Conservation (phyloP, 2,888 invertebrate species). For the Agrilus cyanescens region DNA sequence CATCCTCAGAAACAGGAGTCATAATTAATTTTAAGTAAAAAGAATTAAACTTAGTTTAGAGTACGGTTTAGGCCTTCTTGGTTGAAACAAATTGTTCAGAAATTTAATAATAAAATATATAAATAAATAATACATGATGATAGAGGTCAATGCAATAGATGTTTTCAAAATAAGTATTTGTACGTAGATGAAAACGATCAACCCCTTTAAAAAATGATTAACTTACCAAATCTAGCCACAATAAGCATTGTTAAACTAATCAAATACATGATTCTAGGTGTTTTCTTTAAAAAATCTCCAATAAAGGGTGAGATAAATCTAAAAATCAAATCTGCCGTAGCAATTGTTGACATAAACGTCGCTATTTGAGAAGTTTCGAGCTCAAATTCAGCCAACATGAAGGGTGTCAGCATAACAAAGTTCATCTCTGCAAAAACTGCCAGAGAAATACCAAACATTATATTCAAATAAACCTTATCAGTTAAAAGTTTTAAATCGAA, state of each 20-base stretch:
- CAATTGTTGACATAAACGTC: constrained; percentile 49
- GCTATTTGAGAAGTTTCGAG: constrained; percentile 48
- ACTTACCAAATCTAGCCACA: constrained; percentile 51
- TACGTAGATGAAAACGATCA: too few species aligned
- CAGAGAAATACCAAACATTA: constrained; percentile 54
- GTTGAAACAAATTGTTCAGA: too few species aligned
- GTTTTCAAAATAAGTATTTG: too few species aligned
- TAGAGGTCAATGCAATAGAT: too few species aligned
- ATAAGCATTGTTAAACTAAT: constrained; percentile 48
- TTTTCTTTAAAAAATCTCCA: constrained; percentile 48
- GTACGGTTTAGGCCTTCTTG: too few species aligned
- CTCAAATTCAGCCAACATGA: constrained; percentile 51
- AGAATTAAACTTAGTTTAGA: too few species aligned
- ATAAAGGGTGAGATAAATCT: constrained; percentile 53
- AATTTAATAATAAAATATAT: too few species aligned
- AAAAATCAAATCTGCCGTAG: constrained; percentile 41
- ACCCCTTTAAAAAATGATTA: neutral
- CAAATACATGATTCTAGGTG: constrained; percentile 53
- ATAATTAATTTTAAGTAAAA: too few species aligned
- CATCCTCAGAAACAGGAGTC: too few species aligned
- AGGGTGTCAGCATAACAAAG: constrained; percentile 53
- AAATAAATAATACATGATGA: too few species aligned
- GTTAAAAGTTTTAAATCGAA: constrained; percentile 55
- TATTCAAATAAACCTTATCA: constrained; percentile 55
- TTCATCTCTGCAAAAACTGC: constrained; percentile 59